phyloP scores from a whole-genome alignment of 2,888 invertebrate genomes.

The Brenthis hecate region DNA sequence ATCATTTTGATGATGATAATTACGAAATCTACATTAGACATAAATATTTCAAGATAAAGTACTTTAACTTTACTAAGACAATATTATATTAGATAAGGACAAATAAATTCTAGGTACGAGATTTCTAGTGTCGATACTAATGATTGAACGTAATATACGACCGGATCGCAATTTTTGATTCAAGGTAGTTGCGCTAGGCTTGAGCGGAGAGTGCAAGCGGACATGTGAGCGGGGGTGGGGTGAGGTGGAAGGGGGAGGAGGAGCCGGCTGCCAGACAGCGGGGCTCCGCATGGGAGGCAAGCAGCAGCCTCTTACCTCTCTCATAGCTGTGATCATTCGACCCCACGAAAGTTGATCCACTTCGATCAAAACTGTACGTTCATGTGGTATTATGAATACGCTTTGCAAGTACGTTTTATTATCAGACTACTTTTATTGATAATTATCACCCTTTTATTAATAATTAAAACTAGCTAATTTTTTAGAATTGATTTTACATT shows the following conservation, averaged over 20 bases:
- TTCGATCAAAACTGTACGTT: constrained; percentile 49
- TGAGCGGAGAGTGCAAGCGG: constrained; percentile 46
- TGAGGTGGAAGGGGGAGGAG: constrained; percentile 48
- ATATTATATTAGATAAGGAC: no score
- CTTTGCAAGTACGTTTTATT: neutral
- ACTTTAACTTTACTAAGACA: no score
- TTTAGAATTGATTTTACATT: no score
- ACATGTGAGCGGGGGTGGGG: constrained; percentile 37
- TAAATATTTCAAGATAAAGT: no score
- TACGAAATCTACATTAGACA: no score
- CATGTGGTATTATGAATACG: neutral
- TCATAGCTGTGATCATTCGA: constrained; percentile 62
- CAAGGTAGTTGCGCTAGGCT: constrained; percentile 70
- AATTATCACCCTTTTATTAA: no score
- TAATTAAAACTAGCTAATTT: no score
- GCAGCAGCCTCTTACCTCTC: constrained; percentile 77
- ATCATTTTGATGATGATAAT: no score
- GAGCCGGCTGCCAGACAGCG: constrained; percentile 79
- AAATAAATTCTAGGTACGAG: neutral
- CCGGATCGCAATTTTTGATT: constrained; percentile 41
- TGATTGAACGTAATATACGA: constrained; percentile 14
- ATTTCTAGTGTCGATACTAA: neutral
- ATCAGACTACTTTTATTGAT: no score
- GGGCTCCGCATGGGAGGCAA: constrained; percentile 82
- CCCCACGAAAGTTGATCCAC: constrained; percentile 72